Evolutionary conservation across 1,140 invertebrate genomes (phyloP), one percentile per base, ranked within the genome.

Genomic region (Dendrolimus kikuchii): DNA sequence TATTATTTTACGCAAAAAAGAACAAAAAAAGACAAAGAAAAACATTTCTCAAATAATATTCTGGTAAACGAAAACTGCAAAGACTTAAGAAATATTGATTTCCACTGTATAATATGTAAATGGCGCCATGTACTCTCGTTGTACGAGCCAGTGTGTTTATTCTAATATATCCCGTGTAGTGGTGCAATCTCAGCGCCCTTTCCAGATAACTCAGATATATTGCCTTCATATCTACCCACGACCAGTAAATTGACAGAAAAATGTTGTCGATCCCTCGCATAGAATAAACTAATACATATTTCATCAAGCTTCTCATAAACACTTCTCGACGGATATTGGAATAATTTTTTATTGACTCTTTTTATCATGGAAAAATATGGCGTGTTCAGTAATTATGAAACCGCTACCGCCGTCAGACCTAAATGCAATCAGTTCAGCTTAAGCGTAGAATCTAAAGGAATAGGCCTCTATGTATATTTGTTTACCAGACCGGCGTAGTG

Each of bases 171-270:
- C 56, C 52, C 40, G 46, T 52, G 60, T 66, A 60, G 64, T 60
- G 64, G 57, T 68, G 57, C 68, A 77, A 75, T 75, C 71, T 68
- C 63, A 63, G 64, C 64, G 46, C 60, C 60, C 66, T 58, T 64
- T 49, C 46, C 53, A 71, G 70, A 75, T 73, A 77, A 64, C 51
- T 60, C 49, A 67, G 51, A 73, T 57, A 68, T 73, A 75, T 75
- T 68, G 68, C 68, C 66, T 54, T 68, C 64, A 71, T 75, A 73
- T 66, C 64, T 59, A 45, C 23, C 48, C 44, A 62, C 51, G 64
- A 61, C 57, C 70, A 48, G 63, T 69, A 74, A 71, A 73, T 77
- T 74, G 69, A 60, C 62, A 60, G 64, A 63, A 69, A 71, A 71
- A 66, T 64, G 58, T 71, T 62, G 61, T 69, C 62, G 64, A 74